Conservation (phyloP, 2,113 vertebrate species). For the Microtus richardsoni region DNA sequence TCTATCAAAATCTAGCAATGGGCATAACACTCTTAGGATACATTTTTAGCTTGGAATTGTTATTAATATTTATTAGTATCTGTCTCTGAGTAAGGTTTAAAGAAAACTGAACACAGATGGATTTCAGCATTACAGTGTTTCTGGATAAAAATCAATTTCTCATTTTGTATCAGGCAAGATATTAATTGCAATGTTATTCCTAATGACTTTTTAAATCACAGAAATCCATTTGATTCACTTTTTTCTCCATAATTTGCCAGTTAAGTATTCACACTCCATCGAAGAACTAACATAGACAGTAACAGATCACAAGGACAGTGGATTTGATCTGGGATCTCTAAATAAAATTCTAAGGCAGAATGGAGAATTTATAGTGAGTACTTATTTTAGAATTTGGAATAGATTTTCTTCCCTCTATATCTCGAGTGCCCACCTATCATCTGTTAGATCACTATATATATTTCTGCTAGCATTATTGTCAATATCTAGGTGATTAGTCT, state of each 20-base stretch:
- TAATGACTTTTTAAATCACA: not conserved
- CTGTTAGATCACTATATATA: not conserved
- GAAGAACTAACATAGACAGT: not conserved
- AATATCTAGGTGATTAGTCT: not conserved
- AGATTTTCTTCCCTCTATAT: slow-evolving; percentile 1
- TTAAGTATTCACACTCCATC: not conserved
- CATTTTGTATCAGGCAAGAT: slow-evolving; percentile 20
- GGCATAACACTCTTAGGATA: not conserved
- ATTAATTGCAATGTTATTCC: not conserved
- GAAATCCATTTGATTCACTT: not conserved
- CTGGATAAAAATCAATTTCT: not conserved
- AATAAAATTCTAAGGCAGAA: slow-evolving; percentile 39
- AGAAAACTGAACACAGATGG: not conserved
- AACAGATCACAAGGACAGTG: not conserved
- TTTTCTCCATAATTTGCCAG: not conserved
- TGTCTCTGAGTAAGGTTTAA: not conserved
- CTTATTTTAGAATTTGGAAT: slow-evolving; percentile 28
- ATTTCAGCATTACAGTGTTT: not conserved
- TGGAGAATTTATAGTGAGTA: not conserved
- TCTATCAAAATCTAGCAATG: not conserved
- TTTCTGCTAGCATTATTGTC: slow-evolving; percentile 19
- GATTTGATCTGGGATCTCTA: not conserved
- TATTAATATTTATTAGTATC: slow-evolving; percentile 20
- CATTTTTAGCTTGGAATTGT: not conserved
- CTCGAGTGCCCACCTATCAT: not conserved